Percentiles rank a stretch among this genome's conserved stretches.
Conservation (phyloP, 2,797 vertebrate species). For the Schizothorax lantsangensis region DNA sequence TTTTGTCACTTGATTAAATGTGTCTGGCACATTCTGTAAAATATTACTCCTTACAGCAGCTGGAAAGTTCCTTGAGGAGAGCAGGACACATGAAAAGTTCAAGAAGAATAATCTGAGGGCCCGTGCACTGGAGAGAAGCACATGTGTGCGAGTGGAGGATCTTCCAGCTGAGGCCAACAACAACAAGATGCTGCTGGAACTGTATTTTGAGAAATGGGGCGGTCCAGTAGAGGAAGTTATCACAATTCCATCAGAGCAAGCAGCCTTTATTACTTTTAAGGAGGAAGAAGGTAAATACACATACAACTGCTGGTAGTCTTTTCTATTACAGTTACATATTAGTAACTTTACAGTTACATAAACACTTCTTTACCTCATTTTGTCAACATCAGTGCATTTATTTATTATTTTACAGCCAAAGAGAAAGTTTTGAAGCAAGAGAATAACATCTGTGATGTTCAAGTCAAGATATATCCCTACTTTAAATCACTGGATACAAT, state of each 20-base stretch:
- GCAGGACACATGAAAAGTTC: constrained; percentile 50
- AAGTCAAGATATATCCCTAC: constrained; percentile 82
- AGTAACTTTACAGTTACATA: background rate
- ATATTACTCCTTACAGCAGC: background rate
- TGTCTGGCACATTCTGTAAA: background rate
- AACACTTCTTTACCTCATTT: constrained; percentile 57
- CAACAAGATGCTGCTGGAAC: constrained; percentile 68
- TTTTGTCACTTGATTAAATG: background rate
- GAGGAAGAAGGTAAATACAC: constrained; percentile 43
- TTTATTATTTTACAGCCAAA: constrained; percentile 73
- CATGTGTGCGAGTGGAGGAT: constrained; percentile 79
- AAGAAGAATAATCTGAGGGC: constrained; percentile 66
- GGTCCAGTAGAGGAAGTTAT: constrained; percentile 54
- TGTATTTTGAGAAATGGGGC: constrained; percentile 85
- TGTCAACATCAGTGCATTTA: background rate
- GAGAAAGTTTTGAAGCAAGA: constrained; percentile 72
- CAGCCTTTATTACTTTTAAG: constrained; percentile 67
- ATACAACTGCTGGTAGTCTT: background rate
- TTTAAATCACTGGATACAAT: constrained; percentile 74
- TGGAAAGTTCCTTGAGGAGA: background rate
- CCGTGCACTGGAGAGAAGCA: constrained; percentile 73
- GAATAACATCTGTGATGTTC: constrained; percentile 68
- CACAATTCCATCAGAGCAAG: constrained; percentile 78
- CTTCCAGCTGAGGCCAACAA: constrained; percentile 67
- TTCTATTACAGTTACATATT: background rate